These are phyloP conservation scores for Strongylocentrotus purpuratus DNA, from an alignment of 35 echinoderm and acorn worm species.

Conservation along the genomic window DNA sequence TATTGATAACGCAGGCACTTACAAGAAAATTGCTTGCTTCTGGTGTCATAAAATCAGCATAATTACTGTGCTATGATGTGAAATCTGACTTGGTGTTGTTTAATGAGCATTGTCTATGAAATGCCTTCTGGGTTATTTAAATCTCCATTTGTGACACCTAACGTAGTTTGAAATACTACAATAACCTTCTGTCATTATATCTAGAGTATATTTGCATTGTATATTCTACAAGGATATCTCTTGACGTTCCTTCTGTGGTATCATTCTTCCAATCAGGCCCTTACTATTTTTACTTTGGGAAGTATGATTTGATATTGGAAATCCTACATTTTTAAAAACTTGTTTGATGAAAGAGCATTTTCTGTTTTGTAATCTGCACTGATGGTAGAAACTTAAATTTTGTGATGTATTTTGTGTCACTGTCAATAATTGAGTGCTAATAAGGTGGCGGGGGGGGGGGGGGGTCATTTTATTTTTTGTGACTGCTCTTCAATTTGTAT, in stretches of 20 bases:
- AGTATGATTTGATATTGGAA: not conserved
- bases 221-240: no score
- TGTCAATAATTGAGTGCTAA: not conserved
- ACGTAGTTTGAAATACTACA: not conserved
- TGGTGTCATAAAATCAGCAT: slow-evolving; percentile 36
- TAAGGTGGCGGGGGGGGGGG: not conserved
- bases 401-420: not conserved
- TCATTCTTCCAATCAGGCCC: not conserved
- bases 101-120: slow-evolving; percentile 3
- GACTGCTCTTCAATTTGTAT: not conserved
- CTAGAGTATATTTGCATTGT: not conserved
- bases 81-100: slow-evolving; percentile 17
- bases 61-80: slow-evolving; percentile 2
- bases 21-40: slow-evolving; percentile 46
- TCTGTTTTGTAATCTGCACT: not conserved
- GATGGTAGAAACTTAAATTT: not conserved
- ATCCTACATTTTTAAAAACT: not conserved
- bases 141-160: not conserved
- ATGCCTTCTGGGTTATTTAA: slow-evolving; percentile 11
- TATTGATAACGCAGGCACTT: slow-evolving; percentile 47
- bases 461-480: not conserved
- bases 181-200: not conserved
- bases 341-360: not conserved
- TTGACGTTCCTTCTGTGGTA: no score
- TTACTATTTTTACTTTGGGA: not conserved